Base-by-base conservation (phyloP, 2,113 vertebrate species). In the Peromyscus polionotus region DNA sequence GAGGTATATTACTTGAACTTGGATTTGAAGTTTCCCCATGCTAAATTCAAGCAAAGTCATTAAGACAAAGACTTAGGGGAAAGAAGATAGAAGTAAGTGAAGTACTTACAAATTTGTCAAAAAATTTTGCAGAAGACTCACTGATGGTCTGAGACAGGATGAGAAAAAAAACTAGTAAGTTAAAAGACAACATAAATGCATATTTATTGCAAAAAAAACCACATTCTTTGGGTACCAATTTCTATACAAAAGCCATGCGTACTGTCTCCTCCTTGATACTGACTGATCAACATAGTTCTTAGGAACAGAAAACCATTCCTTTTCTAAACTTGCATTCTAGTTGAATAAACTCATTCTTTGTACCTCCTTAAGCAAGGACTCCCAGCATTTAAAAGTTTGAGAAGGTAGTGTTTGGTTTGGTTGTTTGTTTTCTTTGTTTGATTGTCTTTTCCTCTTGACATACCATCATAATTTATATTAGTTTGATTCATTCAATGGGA, bases 61-160 rank as follows among this genome's bases (percentile, higher is more conserved):
- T 86, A 48, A 48, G 16, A 13, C 0, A 17, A 67, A 33, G 39
- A 4, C 19, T 85, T 67, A 7, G 16, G 4, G 8, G 4, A 33
- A 67, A 86, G 24, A 86, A 68, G 42, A 33, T 36, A 4, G 42
- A 67, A 65, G 14, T 1, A 48, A 67, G 3, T 4, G 63, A 45
- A 24, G 4, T 98, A 99, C 99, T 99, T 98, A 99, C 98, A 93
- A 99, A 99, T 96, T 98, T 97, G 1, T 94, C 95, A 96, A 98
- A 98, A 20, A 99, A 98, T 97, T 99, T 98, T 0, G 98, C 93
- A 87, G 98, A 98, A n/a, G 99, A 98, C 33, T 96, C 97, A 77
- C 99, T 98, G 36, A 98, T 98, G 73, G 98, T 98, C 92, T 98
- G 97, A 20, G 98, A 98, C 86, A 98, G 97, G 92, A 97, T 95